Evolutionary conservation across 2,113 vertebrate species (phyloP).

Genomic region (Lasiurus borealis): DNA sequence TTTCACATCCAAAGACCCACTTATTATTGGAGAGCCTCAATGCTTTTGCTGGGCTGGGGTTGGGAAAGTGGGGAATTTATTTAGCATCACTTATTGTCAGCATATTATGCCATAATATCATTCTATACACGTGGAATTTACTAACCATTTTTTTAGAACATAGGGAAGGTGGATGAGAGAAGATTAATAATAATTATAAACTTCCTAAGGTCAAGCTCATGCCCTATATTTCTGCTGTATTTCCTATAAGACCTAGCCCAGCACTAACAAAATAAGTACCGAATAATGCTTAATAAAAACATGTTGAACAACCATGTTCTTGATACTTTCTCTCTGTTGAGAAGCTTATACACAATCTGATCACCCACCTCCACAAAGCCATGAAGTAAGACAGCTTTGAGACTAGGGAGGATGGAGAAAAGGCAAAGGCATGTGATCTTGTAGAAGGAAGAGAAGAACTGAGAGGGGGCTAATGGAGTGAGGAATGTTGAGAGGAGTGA

Average conservation of each 20-base stretch:
- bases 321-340: not conserved
- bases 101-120: not conserved
- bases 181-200: not conserved
- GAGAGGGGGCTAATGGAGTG: not conserved
- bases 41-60: not conserved
- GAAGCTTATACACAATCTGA: not conserved
- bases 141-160: slow-evolving; percentile 21
- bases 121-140: slow-evolving; percentile 32
- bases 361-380: not conserved
- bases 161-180: not conserved
- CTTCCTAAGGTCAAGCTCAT: not conserved
- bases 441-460: not conserved
- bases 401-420: not conserved
- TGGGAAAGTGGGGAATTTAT: slow-evolving; percentile 19
- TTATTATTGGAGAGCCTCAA: not conserved
- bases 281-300: not conserved
- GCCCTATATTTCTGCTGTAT: not conserved
- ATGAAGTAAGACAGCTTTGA: not conserved
- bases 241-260: not conserved
- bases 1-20: slow-evolving; percentile 31
- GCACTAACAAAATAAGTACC: not conserved
- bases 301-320: not conserved
- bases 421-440: not conserved
- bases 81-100: not conserved
- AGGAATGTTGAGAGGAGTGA: not conserved